Base-by-base conservation (phyloP, 1,140 invertebrate species). In the Hypothenemus hampei region DNA sequence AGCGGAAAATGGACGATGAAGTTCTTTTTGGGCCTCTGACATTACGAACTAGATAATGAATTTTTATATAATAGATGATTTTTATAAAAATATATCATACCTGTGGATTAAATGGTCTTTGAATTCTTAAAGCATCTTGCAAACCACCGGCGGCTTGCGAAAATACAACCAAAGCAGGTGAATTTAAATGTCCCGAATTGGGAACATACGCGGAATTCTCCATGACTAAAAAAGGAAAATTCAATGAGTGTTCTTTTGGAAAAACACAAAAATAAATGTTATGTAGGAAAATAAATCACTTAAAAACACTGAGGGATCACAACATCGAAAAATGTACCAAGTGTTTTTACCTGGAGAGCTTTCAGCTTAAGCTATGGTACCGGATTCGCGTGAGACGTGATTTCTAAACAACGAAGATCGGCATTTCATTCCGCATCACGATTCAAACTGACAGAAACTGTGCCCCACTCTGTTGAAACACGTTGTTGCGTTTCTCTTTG, bases 141-240 rank as follows among this genome's bases (percentile, higher is more conserved):
- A 85, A 78, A 58, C 81, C 81, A 65, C 81, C 82, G 66, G 83
- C 81, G 56, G 81, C 79, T 73, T 87, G 84, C 58, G 86, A 88
- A 69, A 90, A 82, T 50, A 90, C 86, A 74, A 90, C 87, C 69
- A 89, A 75, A 67, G 84, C 82, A 58, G 86, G 85, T 64, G 86
- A 86, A 71, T 83, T 82, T 68, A 87, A 75, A 70, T 86, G 83
- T 21, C 58, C 73, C 52, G 74, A 71, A 69, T 67, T 75, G 52
- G 75, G 75, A 6, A 70, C 69, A 58, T 70, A 71, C n/a, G 69
- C 68, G 22, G 69, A 71, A 60, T 71, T 71, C 49, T 71, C 69
- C 69, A 71, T 71, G 20, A 41, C 64, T 65, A 39, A 24, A 62
- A 65, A 47, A 64, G 44, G 26, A 11, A 35, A 39, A 35, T 10